Evolutionary conservation across 2,113 vertebrate species (phyloP), one percentile per base, ranked within the genome.

Genomic region (Hippoglossus stenolepis): DNA sequence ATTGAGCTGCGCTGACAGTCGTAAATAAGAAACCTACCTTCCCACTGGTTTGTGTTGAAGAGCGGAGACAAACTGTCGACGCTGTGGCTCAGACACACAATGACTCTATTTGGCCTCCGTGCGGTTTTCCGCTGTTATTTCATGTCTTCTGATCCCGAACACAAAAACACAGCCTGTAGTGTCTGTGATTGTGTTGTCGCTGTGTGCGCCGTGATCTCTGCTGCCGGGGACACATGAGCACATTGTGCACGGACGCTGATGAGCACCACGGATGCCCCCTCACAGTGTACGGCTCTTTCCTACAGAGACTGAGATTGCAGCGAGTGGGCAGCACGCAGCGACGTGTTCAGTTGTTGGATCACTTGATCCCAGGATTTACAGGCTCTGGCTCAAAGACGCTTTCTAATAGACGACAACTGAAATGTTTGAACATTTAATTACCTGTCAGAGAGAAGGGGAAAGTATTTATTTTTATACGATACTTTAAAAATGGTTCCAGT

Each of bases 161-260:
- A 65, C 45, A 67, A 54, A 67, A 40, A 51, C 53, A 24, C 43
- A 0, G 23, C 47, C 64, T 43, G 58, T 11, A 40, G 49, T 40
- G 58, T 65, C 38, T 77, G 56, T 15, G 20, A 57, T 67, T 0
- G 3, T 43, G 51, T 53, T 77, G 62, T 67, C 43, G 11, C 67
- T 65, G 78, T 63, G 67, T 79, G 69, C 60, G 56, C 59, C 54
- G 1, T 69, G 58, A 83, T 70, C 73, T 73, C 64, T 49, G 65
- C 69, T 54, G 1, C 77, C 83, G 73, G 65, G 80, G 72, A 85
- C 70, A 78, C 80, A 49, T 21, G 1, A 54, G 51, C 57, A 73
- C 58, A 61, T 63, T 65, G 38, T 53, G 57, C 51, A 35, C 82
- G 60, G 43, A 54, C 67, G 21, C 26, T 51, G 58, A 40, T 21